Evolutionary conservation across 2,113 vertebrate species (phyloP).

Genomic region (Megalops atlanticus): DNA sequence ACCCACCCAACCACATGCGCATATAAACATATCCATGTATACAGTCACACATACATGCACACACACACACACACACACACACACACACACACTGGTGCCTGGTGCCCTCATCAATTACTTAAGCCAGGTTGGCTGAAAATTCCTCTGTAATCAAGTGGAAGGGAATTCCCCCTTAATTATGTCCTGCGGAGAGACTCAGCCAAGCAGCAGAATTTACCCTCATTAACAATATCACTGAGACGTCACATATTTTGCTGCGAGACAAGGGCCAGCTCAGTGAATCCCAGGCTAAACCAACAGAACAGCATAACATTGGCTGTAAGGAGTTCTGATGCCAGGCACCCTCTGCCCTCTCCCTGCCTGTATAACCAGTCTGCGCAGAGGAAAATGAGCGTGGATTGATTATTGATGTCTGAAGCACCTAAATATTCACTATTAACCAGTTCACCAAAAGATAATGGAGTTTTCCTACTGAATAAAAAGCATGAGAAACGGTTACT

Average conservation of each 20-base stretch:
- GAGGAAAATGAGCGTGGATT: not conserved
- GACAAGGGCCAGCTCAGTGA: not conserved
- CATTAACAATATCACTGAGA: not conserved
- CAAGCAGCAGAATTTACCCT: not conserved
- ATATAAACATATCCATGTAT: not conserved
- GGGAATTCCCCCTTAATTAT: slow-evolving; percentile 6
- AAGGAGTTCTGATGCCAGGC: not conserved
- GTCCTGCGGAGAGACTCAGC: not conserved
- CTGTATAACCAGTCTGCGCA: no score
- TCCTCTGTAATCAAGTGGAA: not conserved
- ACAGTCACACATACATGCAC: not conserved
- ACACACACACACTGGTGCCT: not conserved
- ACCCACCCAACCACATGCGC: not conserved
- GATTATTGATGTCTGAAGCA: not conserved
- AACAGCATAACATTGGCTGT: no score
- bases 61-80: slow-evolving; percentile 17
- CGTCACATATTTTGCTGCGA: slow-evolving; percentile 15
- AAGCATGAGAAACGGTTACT: not conserved
- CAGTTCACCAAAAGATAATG: not conserved
- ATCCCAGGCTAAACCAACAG: not conserved
- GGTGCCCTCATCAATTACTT: not conserved
- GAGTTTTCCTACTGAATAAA: not conserved
- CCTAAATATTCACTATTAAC: no score
- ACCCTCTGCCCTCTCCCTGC: not conserved
- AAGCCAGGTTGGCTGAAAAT: slow-evolving; percentile 10